phyloP scores from a whole-genome alignment of 2,888 invertebrate genomes.

The Polydesmus complanatus region DNA sequence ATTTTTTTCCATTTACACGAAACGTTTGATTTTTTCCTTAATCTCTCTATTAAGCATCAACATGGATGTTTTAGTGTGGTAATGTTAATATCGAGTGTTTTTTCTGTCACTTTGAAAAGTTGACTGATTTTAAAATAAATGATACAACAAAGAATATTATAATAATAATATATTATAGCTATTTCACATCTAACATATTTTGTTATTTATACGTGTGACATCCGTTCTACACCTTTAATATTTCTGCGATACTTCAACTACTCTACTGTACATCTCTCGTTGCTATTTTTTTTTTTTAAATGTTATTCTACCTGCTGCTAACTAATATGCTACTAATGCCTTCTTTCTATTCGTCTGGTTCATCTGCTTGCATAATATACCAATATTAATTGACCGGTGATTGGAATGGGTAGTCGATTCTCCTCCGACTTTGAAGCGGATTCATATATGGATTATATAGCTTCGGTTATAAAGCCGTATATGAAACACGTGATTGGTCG shows the following conservation, averaged over 20 bases:
- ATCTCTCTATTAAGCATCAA: too few relatives aligned
- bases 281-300: background rate
- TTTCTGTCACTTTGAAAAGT: too few relatives aligned
- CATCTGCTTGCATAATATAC: background rate
- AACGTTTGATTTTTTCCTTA: too few relatives aligned
- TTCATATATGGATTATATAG: background rate
- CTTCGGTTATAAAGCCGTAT: background rate
- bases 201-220: too few relatives aligned
- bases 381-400: background rate
- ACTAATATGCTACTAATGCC: background rate
- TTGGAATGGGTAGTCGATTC: background rate
- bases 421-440: background rate
- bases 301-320: background rate
- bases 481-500: background rate
- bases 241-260: background rate
- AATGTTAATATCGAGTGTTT: too few relatives aligned
- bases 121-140: too few relatives aligned
- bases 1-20: too few relatives aligned
- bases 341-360: conserved; percentile 12
- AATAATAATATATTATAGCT: too few relatives aligned
- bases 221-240: background rate
- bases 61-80: too few relatives aligned
- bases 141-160: too few relatives aligned
- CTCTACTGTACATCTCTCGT: background rate
- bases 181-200: too few relatives aligned